Evolutionary conservation across 2,797 vertebrate genomes (phyloP), one percentile per base, ranked within the genome.

Genomic region (Sebastes aleutianus): DNA sequence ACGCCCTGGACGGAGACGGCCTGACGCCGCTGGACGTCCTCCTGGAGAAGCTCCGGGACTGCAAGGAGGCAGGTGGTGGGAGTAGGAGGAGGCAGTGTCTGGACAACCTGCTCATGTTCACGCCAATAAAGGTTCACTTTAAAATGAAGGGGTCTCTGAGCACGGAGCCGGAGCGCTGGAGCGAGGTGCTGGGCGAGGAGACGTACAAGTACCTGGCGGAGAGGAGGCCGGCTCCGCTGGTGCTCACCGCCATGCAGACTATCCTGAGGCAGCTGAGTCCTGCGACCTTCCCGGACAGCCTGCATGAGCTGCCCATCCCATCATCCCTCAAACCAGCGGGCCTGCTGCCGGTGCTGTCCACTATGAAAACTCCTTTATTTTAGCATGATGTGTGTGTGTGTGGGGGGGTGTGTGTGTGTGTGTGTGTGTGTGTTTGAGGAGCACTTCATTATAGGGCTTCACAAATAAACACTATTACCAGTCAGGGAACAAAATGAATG

Each of bases 61-160:
- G 95, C 54, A 91, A 94, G 11, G 63, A 32, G 87, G 90, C 86
- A 78, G 95, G 90, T 8, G 82, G 89, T 2, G 90, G 2, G 12
- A 39, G 89, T 8, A 94, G 94, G 22, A 95, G 94, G 83, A 95
- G 95, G 82, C 94, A 93, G 67, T 97, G 97, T 77, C 85, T 97
- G 2, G 95, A 98, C 86, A 96, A 95, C 87, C 92, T 98, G 89
- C 92, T 97, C 84, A 94, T 98, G 76, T 98, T 97, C 90, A 96
- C 95, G 93, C 96, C 96, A 1, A 39, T 39, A 13, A 92, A 87
- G 24, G 78, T 95, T 4, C 91, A 85, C 57, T 97, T 97, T 83
- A 96, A 97, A 70, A 94, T 96, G 96, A 90, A 93, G 43, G 94
- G 82, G 54, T 82, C 91, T 14, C 91, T 97, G 71, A 85, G 68